These are phyloP conservation scores for Oryzias dopingdopingensis DNA, from an alignment of 2,797 vertebrate genomes.

Conservation along the genomic window DNA sequence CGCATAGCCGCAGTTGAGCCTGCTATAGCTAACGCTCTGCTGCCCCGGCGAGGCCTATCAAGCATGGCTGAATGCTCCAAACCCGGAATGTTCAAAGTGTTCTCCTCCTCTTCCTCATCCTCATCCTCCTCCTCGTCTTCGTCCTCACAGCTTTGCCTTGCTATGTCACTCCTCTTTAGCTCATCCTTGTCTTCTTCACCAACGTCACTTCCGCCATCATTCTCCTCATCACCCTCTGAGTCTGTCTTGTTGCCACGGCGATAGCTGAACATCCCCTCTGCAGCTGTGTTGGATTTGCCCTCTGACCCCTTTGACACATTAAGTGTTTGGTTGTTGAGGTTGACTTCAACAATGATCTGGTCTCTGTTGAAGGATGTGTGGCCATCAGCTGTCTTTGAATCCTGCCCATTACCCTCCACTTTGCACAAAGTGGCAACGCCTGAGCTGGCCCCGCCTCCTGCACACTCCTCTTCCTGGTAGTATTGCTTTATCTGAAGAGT, in stretches of 20 bases:
- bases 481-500: constrained; percentile 78
- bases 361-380: constrained; percentile 87
- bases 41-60: constrained; percentile 68
- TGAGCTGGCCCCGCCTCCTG: constrained; percentile 35
- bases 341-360: constrained; percentile 98
- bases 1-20: constrained; percentile 67
- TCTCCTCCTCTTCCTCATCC: constrained; percentile 75
- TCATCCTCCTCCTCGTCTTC: constrained; percentile 69
- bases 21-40: constrained; percentile 62
- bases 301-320: constrained; percentile 93
- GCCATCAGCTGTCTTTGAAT: constrained; percentile 74
- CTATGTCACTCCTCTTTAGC: constrained; percentile 48
- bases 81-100: constrained; percentile 73
- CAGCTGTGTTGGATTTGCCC: constrained; percentile 68
- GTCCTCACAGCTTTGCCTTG: constrained; percentile 67
- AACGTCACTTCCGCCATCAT: constrained; percentile 69
- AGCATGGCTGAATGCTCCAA: constrained; percentile 54
- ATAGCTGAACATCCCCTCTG: constrained; percentile 69
- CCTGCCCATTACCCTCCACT: constrained; percentile 78
- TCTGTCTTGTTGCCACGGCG: constrained; percentile 57
- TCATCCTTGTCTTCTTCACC: constrained; percentile 68
- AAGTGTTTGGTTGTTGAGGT: constrained; percentile 98
- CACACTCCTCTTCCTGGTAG: constrained; percentile 85
- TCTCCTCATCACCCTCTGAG: constrained; percentile 75
- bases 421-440: constrained; percentile 74